Percentiles rank a stretch among this genome's conserved stretches.
Evolutionary conservation across 2,797 vertebrate genomes (phyloP).

Genomic region (Lagorchestes hirsutus): DNA sequence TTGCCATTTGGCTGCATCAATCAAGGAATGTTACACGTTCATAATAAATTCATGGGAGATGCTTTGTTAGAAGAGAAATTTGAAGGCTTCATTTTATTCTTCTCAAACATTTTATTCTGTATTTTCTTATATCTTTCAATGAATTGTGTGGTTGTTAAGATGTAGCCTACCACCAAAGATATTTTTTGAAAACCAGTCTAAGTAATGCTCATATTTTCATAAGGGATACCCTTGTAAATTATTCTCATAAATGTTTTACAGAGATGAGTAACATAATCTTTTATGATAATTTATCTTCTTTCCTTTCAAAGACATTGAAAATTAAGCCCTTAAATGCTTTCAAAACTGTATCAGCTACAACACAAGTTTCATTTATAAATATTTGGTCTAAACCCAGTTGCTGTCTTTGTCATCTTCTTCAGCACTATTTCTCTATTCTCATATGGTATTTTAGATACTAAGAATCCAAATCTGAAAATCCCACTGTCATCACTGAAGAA

Average conservation of each 20-base stretch:
- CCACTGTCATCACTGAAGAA: neutral
- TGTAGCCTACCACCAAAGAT: neutral
- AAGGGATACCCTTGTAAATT: neutral
- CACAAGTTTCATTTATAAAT: neutral
- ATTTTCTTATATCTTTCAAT: neutral
- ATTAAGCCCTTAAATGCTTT: neutral
- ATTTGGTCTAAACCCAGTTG: neutral
- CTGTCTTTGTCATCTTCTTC: neutral
- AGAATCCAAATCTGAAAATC: neutral
- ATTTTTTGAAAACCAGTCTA: neutral
- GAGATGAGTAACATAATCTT: neutral
- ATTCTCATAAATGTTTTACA: neutral
- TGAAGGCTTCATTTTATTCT: neutral
- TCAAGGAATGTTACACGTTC: neutral
- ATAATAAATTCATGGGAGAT: neutral
- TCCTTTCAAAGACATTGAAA: neutral
- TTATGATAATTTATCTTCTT: neutral
- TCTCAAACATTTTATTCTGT: neutral
- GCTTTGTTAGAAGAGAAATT: neutral
- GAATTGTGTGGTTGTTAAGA: neutral
- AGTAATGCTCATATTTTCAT: neutral
- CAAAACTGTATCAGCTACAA: neutral
- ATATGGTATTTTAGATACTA: neutral
- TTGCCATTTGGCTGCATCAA: neutral
- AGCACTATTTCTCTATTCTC: neutral